Conservation (phyloP, 1,140 invertebrate species). For the Aphelenchoides fujianensis region DNA sequence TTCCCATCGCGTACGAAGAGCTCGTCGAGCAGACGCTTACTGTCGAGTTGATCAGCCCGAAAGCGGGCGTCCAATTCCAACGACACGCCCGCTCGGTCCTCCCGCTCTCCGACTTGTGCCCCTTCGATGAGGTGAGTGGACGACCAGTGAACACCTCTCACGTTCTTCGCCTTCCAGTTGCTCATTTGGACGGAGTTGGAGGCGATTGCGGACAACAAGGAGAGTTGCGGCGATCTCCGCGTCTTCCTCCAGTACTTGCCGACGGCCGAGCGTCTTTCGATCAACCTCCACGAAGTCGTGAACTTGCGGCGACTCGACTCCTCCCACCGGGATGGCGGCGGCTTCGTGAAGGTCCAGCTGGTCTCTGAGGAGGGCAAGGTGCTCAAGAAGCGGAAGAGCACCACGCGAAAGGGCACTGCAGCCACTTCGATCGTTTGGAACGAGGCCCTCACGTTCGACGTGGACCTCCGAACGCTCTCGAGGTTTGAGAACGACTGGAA, state of each 20-base stretch:
- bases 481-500: background rate
- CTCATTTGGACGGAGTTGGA: slow-evolving; percentile 17
- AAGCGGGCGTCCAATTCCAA: background rate
- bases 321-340: background rate
- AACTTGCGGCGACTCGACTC: background rate
- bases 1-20: slow-evolving; percentile 9
- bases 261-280: slow-evolving; percentile 14
- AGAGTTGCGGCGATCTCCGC: slow-evolving; percentile 4
- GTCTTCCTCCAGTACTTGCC: background rate
- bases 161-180: too few relatives aligned
- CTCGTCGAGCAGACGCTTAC: slow-evolving; percentile 13
- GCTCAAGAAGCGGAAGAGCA: slow-evolving; percentile 8
- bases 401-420: background rate
- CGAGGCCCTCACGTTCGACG: slow-evolving; percentile 14
- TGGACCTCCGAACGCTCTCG: background rate
- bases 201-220: background rate
- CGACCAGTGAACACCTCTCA: too few relatives aligned
- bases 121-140: slow-evolving; percentile 7
- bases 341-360: slow-evolving; percentile 7
- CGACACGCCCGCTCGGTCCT: background rate
- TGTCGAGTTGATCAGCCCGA: slow-evolving; percentile 10
- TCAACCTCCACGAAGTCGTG: slow-evolving; percentile 6
- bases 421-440: background rate
- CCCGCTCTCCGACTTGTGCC: slow-evolving; percentile 2
- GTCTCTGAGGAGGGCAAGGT: background rate